Evolutionary conservation across 2,888 invertebrate species (phyloP), one percentile per base, ranked within the genome.

Genomic region (Melanostoma scalare): DNA sequence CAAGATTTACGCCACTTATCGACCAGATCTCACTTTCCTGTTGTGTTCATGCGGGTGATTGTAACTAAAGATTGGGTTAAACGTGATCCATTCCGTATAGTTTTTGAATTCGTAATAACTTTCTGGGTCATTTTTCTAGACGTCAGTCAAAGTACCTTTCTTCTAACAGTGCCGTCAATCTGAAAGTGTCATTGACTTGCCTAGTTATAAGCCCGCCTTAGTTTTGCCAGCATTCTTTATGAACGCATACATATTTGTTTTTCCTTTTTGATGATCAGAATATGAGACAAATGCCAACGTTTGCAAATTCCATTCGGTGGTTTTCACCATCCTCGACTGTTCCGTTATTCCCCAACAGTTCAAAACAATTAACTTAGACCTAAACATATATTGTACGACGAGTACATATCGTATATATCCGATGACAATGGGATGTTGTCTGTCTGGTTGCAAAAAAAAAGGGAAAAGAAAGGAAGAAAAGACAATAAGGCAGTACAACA

Each of bases 301-400:
- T 10, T 5, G 58, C 33, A 10, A 44, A 44, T 60, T 33, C 58
- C 10, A 58, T 40, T 46, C 10, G 3, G n/a, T 46, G n/a, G 30
- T 60, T 8, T 44, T 20, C 20, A 8, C 46, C 33, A 60, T 46
- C 8, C 10, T 60, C 10, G 44, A 35, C 20, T 33, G 20, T 20
- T 33, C 44, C 46, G 46, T 46, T 60, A 60, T 60, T 35, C 46
- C 10, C 9, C 33, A 60, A 46, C 8, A 35, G 31, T 60, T 60
- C 9, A 33, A 33, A 60, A 60, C 44, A 31, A 46, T 46, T 20
- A 44, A 30, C 30, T 58, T n/a, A 44, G 44, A 33, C 42, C 42
- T 44, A 6, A 33, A 60, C 44, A 46, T 63, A 20, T 61, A 44
- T 48, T 58, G 8, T 40, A 8, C 31, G 6, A 8, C 31, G 6